A percentile compares a stretch with the other conserved stretches of the same genome.
These are phyloP conservation scores for Macaca mulatta DNA, from an alignment of 2,113 vertebrate genomes.

Conservation along the genomic window DNA sequence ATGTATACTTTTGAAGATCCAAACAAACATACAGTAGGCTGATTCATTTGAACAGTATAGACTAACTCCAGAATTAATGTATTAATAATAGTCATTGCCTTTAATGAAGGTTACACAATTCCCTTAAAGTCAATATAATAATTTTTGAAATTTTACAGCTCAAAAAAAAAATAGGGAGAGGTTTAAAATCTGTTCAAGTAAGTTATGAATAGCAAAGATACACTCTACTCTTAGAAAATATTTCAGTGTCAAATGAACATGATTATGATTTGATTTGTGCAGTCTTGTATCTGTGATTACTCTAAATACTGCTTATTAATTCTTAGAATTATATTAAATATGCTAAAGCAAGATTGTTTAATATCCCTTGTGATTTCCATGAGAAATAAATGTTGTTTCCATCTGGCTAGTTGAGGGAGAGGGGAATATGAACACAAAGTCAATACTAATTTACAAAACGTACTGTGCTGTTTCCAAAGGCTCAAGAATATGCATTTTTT, in stretches of 20 bases:
- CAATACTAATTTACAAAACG: conserved; percentile 34
- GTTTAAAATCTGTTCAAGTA: conserved; percentile 32
- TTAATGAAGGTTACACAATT: conserved; percentile 55
- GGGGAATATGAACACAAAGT: conserved; percentile 47
- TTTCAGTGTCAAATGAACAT: conserved; percentile 35
- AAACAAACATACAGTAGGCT: conserved; percentile 28
- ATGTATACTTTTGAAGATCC: conserved; percentile 70
- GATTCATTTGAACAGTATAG: conserved; percentile 54
- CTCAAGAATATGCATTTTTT: neutral
- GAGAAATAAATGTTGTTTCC: conserved; percentile 53
- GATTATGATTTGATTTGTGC: conserved; percentile 62
- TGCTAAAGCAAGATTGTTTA: conserved; percentile 21
- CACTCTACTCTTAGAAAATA: conserved; percentile 16
- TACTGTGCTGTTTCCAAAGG: neutral
- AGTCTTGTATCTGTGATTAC: conserved; percentile 37
- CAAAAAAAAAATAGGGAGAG: neutral
- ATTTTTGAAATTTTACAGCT: conserved; percentile 40
- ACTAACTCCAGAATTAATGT: conserved; percentile 50
- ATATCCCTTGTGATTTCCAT: conserved; percentile 47
- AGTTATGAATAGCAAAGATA: neutral
- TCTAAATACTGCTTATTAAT: conserved; percentile 56
- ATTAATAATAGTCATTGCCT: conserved; percentile 52
- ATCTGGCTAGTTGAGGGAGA: conserved; percentile 41
- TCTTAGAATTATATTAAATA: conserved; percentile 60
- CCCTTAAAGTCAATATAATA: conserved; percentile 52